Evolutionary conservation across 1,140 invertebrate species (phyloP).

Genomic region (Gonioctena quinquepunctata): DNA sequence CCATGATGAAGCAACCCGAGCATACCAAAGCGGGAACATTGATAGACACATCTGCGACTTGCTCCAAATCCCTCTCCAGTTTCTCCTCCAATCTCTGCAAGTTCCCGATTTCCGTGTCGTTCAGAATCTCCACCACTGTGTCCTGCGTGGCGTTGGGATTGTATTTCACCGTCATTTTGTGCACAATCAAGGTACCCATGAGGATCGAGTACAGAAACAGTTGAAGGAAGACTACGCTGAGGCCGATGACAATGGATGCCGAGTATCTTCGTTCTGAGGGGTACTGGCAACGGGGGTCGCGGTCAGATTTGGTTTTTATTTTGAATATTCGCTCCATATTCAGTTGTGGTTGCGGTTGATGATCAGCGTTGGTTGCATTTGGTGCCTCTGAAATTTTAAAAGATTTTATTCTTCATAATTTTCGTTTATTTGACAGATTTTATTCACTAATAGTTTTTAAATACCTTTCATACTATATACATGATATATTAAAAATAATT

Average conservation of each 20-base stretch:
- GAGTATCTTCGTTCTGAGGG: slow-evolving; percentile 68
- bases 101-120: not conserved
- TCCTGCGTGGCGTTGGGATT: not conserved
- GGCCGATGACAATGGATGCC: slow-evolving; percentile 66
- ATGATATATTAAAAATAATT: too few species aligned
- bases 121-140: not conserved
- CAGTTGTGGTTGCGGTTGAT: not conserved
- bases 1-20: slow-evolving; percentile 35
- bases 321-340: slow-evolving; percentile 33
- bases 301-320: slow-evolving; percentile 29
- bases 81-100: slow-evolving; percentile 7
- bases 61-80: slow-evolving; percentile 22
- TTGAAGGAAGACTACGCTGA: slow-evolving; percentile 64
- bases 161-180: slow-evolving; percentile 23
- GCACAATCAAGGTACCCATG: slow-evolving; percentile 40
- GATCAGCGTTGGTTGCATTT: not conserved
- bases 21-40: slow-evolving; percentile 31
- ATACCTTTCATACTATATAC: too few species aligned
- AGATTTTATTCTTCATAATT: too few species aligned
- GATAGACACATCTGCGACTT: slow-evolving; percentile 13
- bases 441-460: too few species aligned
- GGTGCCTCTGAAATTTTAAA: too few species aligned
- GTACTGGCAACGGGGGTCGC: slow-evolving; percentile 20
- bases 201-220: slow-evolving; percentile 60
- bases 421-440: too few species aligned